These are phyloP conservation scores for Trichonephila clavata DNA, from an alignment of 1,140 invertebrate genomes.

Conservation along the genomic window DNA sequence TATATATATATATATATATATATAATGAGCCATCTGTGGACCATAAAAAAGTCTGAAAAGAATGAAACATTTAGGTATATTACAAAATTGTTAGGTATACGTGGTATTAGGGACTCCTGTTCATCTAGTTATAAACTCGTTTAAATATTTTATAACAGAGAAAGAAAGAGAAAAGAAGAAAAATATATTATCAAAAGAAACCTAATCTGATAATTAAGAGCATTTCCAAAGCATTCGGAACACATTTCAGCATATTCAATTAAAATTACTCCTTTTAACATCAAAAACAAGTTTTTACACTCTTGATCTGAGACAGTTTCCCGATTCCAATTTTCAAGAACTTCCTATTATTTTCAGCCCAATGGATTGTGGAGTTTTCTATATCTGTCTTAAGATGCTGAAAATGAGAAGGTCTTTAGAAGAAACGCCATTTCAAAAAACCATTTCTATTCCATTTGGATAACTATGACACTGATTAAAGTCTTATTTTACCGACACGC, in stretches of 20 bases:
- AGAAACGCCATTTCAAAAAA: background rate
- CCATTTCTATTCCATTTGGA: background rate
- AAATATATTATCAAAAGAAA: conserved; percentile 10
- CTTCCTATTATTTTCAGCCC: conserved; percentile 23
- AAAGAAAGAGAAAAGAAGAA: background rate
- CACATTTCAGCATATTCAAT: conserved; percentile 70
- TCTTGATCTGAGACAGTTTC: conserved; percentile 23
- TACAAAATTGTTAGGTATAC: no score
- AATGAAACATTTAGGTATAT: no score
- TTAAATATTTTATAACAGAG: conserved; percentile 55
- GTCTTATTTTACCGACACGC: background rate
- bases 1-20: no score
- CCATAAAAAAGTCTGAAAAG: no score
- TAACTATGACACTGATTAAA: background rate
- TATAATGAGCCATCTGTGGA: no score
- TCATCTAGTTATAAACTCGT: conserved; percentile 49
- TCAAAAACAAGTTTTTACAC: conserved; percentile 57
- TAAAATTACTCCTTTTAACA: conserved; percentile 66
- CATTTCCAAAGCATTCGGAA: conserved; percentile 55
- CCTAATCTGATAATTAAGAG: conserved; percentile 60
- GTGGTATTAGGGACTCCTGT: background rate
- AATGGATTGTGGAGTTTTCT: conserved; percentile 39
- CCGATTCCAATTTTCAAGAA: background rate
- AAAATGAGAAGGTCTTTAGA: background rate
- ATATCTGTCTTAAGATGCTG: background rate